A percentile compares a stretch with the other conserved stretches of the same genome.
phyloP scores from a whole-genome alignment of 2,888 invertebrate genomes.

The Nomada ruficornis region DNA sequence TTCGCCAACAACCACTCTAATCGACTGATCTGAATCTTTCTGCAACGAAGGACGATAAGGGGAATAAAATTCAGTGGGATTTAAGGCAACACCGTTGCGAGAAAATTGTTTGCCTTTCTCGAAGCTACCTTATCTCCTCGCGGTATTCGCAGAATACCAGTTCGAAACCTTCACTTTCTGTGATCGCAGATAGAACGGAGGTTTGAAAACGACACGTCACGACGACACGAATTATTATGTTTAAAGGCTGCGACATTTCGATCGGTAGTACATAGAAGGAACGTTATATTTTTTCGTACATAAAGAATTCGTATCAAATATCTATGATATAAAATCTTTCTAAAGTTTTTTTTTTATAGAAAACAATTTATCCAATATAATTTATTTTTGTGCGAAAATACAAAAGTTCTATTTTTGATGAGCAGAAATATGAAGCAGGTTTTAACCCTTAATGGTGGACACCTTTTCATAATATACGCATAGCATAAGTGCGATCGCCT shows the following conservation, averaged over 20 bases:
- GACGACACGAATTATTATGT: conserved; percentile 43
- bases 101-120: conserved; percentile 49
- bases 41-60: conserved; percentile 30
- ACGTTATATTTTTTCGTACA: neutral
- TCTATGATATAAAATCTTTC: neutral
- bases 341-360: too few species aligned
- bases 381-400: neutral
- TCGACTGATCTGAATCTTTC: conserved; percentile 43
- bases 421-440: neutral
- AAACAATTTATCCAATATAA: neutral
- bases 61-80: conserved; percentile 46
- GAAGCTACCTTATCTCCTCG: conserved; percentile 34
- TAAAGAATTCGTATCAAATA: neutral
- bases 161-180: conserved; percentile 40
- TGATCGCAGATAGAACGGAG: conserved; percentile 38
- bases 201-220: conserved; percentile 42
- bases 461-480: too few species aligned
- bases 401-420: neutral
- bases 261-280: neutral
- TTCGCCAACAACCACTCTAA: conserved; percentile 17
- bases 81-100: conserved; percentile 27
- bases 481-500: too few species aligned
- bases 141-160: conserved; percentile 41
- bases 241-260: conserved; percentile 13
- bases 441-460: neutral